Percentiles rank a stretch among this genome's conserved stretches.
These are phyloP conservation scores for Indri indri DNA, from an alignment of 2,113 vertebrate species.

Conservation along the genomic window DNA sequence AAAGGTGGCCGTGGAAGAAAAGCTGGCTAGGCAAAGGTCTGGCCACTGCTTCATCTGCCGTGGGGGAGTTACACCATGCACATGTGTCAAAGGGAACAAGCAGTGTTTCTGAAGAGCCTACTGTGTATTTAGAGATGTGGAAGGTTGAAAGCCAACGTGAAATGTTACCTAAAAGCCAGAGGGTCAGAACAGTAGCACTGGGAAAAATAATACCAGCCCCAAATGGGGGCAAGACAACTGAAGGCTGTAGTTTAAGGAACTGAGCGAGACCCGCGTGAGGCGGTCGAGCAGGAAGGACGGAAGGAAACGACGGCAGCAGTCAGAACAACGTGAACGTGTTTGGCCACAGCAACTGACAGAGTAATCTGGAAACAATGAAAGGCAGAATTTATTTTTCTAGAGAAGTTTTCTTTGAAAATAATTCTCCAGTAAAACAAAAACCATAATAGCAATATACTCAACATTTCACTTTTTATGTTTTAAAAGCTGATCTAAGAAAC, in stretches of 20 bases:
- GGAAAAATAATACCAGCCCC: conserved; percentile 31
- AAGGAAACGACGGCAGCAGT: conserved; percentile 62
- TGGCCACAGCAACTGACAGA: conserved; percentile 47
- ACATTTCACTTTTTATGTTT: conserved; percentile 75
- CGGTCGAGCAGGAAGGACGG: conserved; percentile 56
- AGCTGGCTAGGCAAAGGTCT: conserved; percentile 28
- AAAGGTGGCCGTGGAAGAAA: background rate
- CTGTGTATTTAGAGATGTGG: background rate
- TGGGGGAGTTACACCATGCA: background rate
- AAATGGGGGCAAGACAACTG: conserved; percentile 2
- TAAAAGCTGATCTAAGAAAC: conserved; percentile 70
- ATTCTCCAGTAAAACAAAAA: conserved; percentile 65
- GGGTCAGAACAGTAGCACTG: background rate
- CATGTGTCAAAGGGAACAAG: conserved; percentile 10
- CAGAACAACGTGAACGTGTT: conserved; percentile 48
- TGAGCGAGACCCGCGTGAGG: background rate
- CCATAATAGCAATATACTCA: conserved; percentile 58
- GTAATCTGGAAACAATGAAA: conserved; percentile 82
- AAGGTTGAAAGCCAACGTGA: conserved; percentile 62
- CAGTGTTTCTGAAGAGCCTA: conserved; percentile 54
- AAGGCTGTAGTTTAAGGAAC: conserved; percentile 35
- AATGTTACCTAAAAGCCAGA: conserved; percentile 52
- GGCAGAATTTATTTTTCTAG: conserved; percentile 71
- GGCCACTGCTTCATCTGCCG: conserved; percentile 6
- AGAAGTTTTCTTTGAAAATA: conserved; percentile 81